A percentile compares a stretch with the other conserved stretches of the same genome.
Evolutionary conservation across 92 coral and sea anemone species (phyloP).

Genomic region (Scolanthus callimorphus): DNA sequence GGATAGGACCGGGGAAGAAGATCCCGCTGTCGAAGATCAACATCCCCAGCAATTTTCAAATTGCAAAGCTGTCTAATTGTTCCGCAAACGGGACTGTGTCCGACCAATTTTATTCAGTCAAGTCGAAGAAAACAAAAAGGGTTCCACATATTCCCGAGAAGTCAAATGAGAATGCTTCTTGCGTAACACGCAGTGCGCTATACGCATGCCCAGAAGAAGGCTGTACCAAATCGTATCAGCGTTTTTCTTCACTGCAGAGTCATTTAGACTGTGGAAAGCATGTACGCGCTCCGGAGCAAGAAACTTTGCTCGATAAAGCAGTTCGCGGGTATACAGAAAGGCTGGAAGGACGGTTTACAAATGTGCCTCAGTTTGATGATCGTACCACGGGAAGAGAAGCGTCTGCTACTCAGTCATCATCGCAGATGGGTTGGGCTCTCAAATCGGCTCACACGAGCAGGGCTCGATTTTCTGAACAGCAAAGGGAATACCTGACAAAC

Average conservation of each 20-base stretch:
- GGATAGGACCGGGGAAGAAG: slow-evolving; percentile 57
- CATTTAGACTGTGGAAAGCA: slow-evolving; percentile 30
- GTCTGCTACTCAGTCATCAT: slow-evolving; percentile 18
- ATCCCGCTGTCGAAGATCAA: too few relatives aligned
- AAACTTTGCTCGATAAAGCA: slow-evolving; percentile 39
- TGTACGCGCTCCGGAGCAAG: slow-evolving; percentile 15
- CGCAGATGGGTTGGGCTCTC: slow-evolving; percentile 66
- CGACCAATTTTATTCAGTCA: too few relatives aligned
- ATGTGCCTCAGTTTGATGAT: too few relatives aligned
- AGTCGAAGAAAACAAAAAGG: too few relatives aligned
- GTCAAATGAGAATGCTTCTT: too few relatives aligned
- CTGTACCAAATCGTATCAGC: slow-evolving; percentile 9
- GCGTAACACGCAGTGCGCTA: too few relatives aligned
- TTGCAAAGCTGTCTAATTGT: too few relatives aligned
- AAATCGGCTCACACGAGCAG: slow-evolving; percentile 24
- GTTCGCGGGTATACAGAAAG: slow-evolving; percentile 24
- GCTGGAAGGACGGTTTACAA: too few relatives aligned
- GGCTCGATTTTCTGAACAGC: slow-evolving; percentile 39
- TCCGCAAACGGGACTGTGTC: too few relatives aligned
- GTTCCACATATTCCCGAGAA: too few relatives aligned
- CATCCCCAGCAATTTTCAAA: too few relatives aligned
- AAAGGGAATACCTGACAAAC: slow-evolving; percentile 39
- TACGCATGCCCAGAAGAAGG: slow-evolving; percentile 30
- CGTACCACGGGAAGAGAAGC: too few relatives aligned
- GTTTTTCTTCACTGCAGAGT: slow-evolving; percentile 7